Percentiles rank a stretch among this genome's conserved stretches.
Evolutionary conservation across 2,888 invertebrate species (phyloP).

Genomic region (Tipula confusa): DNA sequence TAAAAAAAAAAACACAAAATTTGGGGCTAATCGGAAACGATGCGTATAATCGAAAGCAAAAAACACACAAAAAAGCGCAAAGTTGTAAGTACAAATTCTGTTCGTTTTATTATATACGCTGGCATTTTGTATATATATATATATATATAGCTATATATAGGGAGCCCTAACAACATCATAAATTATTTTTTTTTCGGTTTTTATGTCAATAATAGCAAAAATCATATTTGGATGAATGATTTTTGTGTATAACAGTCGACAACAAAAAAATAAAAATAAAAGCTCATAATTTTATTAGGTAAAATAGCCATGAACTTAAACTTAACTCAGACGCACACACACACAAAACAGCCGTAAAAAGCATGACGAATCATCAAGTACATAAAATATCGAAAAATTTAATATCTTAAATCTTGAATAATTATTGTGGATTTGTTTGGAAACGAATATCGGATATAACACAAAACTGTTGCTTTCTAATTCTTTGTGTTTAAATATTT

Average conservation of each 20-base stretch:
- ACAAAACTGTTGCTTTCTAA: slow-evolving; percentile 13
- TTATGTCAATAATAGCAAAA: slow-evolving; percentile 9
- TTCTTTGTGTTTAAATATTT: too few relatives aligned
- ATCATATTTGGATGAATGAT: slow-evolving; percentile 12
- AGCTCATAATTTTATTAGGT: slow-evolving; percentile 3
- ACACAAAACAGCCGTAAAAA: neutral
- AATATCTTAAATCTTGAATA: slow-evolving; percentile 17
- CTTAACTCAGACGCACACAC: neutral
- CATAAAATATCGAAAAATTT: neutral
- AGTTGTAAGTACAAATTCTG: neutral
- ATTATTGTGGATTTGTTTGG: slow-evolving; percentile 8
- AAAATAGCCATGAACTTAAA: neutral
- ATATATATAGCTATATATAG: neutral
- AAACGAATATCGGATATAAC: slow-evolving; percentile 12
- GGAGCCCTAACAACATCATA: neutral
- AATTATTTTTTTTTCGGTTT: slow-evolving; percentile 4
- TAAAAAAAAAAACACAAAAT: neutral
- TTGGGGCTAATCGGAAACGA: slow-evolving; percentile 25
- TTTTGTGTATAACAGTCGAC: slow-evolving; percentile 3
- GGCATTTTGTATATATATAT: neutral
- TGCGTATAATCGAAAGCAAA: slow-evolving; percentile 4
- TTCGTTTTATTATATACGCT: neutral
- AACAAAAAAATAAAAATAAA: too few relatives aligned
- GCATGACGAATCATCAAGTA: slow-evolving; percentile 3
- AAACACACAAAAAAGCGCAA: neutral